phyloP scores from a whole-genome alignment of 2,888 invertebrate species.

The Hypolimnas misippus region DNA sequence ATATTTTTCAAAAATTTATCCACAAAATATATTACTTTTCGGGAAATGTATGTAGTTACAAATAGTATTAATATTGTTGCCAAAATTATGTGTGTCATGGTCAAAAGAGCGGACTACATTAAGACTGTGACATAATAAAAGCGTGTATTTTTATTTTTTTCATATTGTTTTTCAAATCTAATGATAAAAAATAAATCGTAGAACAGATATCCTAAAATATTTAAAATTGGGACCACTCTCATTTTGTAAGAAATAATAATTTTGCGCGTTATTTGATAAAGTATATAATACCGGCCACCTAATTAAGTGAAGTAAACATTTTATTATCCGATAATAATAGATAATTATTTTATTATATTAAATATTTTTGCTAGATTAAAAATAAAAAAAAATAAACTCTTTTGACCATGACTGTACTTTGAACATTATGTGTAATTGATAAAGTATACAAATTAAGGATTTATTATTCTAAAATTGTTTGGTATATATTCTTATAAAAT shows the following conservation, averaged over 20 bases:
- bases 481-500: slow-evolving; percentile 6
- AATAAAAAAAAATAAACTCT: slow-evolving; percentile 37
- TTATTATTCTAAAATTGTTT: not conserved
- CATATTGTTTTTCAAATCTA: not conserved
- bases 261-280: not conserved
- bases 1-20: slow-evolving; percentile 47
- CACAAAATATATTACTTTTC: slow-evolving; percentile 51
- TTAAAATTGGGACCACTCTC: slow-evolving; percentile 15
- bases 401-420: slow-evolving; percentile 52
- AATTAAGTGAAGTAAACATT: not conserved
- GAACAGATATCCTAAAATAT: slow-evolving; percentile 4
- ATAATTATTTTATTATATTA: slow-evolving; percentile 9
- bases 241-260: not conserved
- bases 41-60: slow-evolving; percentile 49
- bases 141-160: not conserved
- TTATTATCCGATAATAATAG: not conserved
- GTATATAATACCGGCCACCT: not conserved
- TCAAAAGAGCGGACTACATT: slow-evolving; percentile 30
- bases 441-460: slow-evolving; percentile 29
- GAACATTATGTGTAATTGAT: slow-evolving; percentile 25
- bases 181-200: not conserved
- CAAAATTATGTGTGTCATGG: slow-evolving; percentile 49
- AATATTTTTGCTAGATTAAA: slow-evolving; percentile 5
- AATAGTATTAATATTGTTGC: slow-evolving; percentile 55
- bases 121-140: not conserved